These are phyloP conservation scores for Ptychoptera contaminata DNA, from an alignment of 2,888 invertebrate species.

Conservation along the genomic window DNA sequence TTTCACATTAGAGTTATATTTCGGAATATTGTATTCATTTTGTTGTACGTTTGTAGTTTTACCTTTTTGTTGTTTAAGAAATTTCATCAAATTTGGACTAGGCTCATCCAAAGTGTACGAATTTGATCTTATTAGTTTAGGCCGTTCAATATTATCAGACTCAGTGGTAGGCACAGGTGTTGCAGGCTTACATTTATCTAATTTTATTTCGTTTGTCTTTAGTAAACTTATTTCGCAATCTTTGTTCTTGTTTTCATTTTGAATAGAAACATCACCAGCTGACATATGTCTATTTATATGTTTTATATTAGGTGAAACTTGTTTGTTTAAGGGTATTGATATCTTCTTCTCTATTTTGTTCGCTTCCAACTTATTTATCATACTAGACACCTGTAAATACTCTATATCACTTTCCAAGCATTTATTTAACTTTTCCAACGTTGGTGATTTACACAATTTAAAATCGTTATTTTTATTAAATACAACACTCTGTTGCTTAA, in stretches of 20 bases:
- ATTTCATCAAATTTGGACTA: constrained; percentile 39
- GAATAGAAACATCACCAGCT: not conserved
- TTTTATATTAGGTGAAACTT: too few relatives aligned
- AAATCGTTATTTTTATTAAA: not conserved
- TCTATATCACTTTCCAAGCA: too few relatives aligned
- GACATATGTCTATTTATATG: not conserved
- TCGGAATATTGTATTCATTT: too few relatives aligned
- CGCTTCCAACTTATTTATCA: too few relatives aligned
- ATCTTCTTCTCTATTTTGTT: too few relatives aligned
- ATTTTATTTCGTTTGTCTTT: not conserved
- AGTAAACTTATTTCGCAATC: not conserved
- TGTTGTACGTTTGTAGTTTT: too few relatives aligned
- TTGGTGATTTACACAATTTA: too few relatives aligned
- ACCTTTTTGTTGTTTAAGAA: too few relatives aligned
- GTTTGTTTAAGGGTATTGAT: too few relatives aligned
- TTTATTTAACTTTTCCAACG: too few relatives aligned
- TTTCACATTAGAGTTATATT: constrained; percentile 9
- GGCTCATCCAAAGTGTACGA: constrained; percentile 67
- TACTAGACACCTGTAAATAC: too few relatives aligned
- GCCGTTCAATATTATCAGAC: constrained; percentile 24
- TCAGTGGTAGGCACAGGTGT: constrained; percentile 5
- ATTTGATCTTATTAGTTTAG: constrained; percentile 47
- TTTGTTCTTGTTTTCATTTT: not conserved
- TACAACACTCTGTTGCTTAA: not conserved
- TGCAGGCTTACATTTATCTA: not conserved